These are phyloP conservation scores for Spongilla lacustris DNA, from an alignment of 37 sponge, comb jelly and placozoan species.

Conservation along the genomic window DNA sequence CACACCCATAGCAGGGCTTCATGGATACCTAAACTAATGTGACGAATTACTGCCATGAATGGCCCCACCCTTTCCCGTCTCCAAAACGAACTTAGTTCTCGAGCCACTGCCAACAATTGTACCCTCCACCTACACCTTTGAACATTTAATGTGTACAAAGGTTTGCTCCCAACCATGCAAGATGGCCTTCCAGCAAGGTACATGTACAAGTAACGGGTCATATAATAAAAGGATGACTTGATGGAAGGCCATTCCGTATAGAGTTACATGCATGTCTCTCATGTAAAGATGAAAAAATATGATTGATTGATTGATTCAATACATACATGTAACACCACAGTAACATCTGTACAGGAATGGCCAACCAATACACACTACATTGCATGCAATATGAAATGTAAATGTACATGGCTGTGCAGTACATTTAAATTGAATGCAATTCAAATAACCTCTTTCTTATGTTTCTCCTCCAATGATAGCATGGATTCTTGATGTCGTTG, in stretches of 20 bases:
- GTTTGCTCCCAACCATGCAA: neutral
- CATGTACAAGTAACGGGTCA: neutral
- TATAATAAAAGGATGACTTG: neutral
- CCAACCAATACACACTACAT: slow-evolving; percentile 2
- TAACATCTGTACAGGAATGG: neutral
- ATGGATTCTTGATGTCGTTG: neutral
- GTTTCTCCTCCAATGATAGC: neutral
- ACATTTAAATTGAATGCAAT: neutral
- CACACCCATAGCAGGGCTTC: too few relatives aligned
- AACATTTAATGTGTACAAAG: too few relatives aligned
- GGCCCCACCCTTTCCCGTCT: too few relatives aligned
- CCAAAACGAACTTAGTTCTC: too few relatives aligned
- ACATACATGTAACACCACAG: neutral
- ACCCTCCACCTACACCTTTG: too few relatives aligned
- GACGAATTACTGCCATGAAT: too few relatives aligned
- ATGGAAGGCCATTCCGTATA: slow-evolving; percentile 11
- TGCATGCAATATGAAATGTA: neutral
- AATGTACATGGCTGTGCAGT: neutral
- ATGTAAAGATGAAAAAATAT: too few relatives aligned
- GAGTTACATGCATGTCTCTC: neutral
- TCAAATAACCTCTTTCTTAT: slow-evolving; percentile 33
- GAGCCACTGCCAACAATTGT: too few relatives aligned
- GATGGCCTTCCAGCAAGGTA: slow-evolving; percentile 9
- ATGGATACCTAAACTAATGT: too few relatives aligned
- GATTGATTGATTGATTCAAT: neutral